phyloP scores from a whole-genome alignment of 2,113 vertebrate species.

The Cromileptes altivelis region DNA sequence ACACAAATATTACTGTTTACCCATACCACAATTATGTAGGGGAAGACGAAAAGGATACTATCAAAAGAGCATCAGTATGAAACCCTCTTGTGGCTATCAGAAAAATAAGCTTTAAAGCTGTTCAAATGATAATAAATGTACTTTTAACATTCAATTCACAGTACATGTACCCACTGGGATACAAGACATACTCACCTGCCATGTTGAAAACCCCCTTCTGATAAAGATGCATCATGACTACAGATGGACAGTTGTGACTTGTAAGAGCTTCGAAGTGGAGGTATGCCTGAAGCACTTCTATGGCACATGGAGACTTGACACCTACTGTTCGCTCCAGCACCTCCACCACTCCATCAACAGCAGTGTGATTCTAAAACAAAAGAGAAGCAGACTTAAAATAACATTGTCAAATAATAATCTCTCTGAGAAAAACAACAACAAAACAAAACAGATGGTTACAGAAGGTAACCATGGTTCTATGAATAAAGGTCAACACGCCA shows the following conservation, averaged over 20 bases:
- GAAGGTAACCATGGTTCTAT: too few species aligned
- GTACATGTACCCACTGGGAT: neutral
- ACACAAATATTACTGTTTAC: neutral
- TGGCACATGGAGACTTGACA: neutral
- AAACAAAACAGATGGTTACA: too few species aligned
- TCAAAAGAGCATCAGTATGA: neutral
- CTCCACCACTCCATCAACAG: neutral
- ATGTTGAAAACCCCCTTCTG: slow-evolving; percentile 18
- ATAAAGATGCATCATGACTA: slow-evolving; percentile 21
- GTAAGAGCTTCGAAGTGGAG: slow-evolving; percentile 30
- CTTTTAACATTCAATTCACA: neutral
- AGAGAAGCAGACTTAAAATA: neutral
- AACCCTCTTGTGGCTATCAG: neutral
- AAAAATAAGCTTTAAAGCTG: neutral
- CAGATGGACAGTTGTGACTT: neutral
- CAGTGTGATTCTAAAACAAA: neutral
- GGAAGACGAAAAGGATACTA: neutral
- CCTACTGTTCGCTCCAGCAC: slow-evolving; percentile 6
- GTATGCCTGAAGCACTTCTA: slow-evolving; percentile 21
- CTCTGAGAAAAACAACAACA: neutral
- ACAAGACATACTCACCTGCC: neutral
- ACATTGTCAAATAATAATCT: too few species aligned
- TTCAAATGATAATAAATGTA: neutral
- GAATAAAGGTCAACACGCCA: too few species aligned
- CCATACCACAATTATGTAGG: neutral